These are phyloP conservation scores for Aselliscus stoliczkanus DNA, from an alignment of 2,797 vertebrate species.

Conservation along the genomic window DNA sequence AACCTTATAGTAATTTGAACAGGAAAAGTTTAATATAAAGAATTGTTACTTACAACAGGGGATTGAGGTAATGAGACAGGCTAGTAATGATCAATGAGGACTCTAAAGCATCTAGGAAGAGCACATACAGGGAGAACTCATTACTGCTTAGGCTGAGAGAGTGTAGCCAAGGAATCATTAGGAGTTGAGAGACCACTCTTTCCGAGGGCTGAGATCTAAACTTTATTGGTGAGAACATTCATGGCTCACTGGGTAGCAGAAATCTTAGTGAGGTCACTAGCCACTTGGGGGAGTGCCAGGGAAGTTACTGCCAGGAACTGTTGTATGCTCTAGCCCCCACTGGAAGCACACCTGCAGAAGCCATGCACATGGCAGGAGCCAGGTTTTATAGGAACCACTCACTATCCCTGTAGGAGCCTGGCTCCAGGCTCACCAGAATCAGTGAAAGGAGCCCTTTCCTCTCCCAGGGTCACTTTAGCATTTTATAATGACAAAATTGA, in stretches of 20 bases:
- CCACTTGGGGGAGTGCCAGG: no score
- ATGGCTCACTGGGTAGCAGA: background rate
- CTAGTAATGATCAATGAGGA: background rate
- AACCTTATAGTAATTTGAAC: background rate
- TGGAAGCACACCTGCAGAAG: background rate
- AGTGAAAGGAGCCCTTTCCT: background rate
- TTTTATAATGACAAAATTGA: background rate
- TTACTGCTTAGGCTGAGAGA: background rate
- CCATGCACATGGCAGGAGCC: rapidly evolving
- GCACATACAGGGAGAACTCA: rapidly evolving
- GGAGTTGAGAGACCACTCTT: background rate
- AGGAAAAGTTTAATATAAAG: background rate
- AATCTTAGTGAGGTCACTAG: background rate
- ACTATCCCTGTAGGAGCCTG: background rate
- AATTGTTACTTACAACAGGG: background rate
- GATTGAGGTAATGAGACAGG: background rate
- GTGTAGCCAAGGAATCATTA: no score
- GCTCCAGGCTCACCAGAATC: background rate
- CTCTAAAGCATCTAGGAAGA: background rate
- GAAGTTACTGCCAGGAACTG: background rate
- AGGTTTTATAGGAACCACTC: background rate
- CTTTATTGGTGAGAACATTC: background rate
- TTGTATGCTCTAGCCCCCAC: no score
- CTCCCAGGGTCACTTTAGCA: background rate
- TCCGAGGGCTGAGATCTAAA: background rate